Conservation (phyloP, 2,113 vertebrate genomes). For the Irena cyanogastra region DNA sequence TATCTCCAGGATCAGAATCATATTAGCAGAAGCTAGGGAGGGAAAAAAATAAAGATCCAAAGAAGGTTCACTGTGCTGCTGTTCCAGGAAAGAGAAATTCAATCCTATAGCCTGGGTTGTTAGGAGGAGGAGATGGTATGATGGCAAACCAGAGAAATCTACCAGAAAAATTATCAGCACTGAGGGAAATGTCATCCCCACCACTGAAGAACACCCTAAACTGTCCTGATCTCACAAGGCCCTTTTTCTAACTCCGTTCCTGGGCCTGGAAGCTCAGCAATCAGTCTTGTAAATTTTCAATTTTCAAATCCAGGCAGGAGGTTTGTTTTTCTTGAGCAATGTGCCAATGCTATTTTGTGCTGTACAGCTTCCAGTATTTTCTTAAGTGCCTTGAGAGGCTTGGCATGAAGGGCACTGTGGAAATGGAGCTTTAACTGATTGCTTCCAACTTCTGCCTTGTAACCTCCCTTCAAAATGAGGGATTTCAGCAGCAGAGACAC, state of each 20-base stretch:
- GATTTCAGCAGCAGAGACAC: neutral
- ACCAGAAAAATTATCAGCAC: neutral
- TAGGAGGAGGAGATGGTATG: neutral
- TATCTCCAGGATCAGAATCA: neutral
- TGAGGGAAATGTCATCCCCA: neutral
- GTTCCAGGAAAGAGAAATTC: neutral
- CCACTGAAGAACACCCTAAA: neutral
- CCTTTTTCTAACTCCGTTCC: neutral
- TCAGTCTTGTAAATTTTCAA: neutral
- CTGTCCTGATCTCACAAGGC: neutral
- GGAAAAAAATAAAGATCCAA: neutral
- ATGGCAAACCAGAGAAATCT: neutral
- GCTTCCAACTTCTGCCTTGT: neutral
- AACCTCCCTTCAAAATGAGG: neutral
- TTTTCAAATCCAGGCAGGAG: conserved; percentile 12
- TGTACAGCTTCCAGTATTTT: conserved; percentile 51
- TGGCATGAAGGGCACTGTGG: conserved; percentile 22
- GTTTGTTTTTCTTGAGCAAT: conserved; percentile 10
- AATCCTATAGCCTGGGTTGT: neutral
- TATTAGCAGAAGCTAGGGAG: neutral
- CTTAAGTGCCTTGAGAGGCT: conserved; percentile 41
- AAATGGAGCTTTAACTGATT: conserved; percentile 8
- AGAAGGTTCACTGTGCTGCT: neutral
- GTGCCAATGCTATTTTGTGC: conserved; percentile 11
- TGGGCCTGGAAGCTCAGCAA: neutral